Evolutionary conservation across 1,140 invertebrate species (phyloP).

Genomic region (Agraylea sexmaculata): DNA sequence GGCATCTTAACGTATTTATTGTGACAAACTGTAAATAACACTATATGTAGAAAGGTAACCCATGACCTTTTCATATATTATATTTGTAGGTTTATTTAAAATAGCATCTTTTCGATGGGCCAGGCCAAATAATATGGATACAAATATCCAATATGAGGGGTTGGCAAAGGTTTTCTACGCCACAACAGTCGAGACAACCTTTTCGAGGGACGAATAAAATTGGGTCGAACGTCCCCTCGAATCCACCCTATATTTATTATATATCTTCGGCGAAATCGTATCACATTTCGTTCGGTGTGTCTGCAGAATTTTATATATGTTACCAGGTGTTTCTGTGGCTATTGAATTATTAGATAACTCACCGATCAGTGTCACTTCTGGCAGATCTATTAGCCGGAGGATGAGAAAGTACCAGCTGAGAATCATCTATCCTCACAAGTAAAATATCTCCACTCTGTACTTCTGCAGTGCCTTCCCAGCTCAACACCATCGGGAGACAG

Average conservation of each 20-base stretch:
- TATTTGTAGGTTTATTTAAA: too few relatives aligned
- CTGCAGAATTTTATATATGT: background rate
- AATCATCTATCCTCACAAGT: constrained; percentile 54
- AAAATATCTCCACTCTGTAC: constrained; percentile 57
- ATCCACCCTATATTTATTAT: background rate
- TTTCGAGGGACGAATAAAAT: too few relatives aligned
- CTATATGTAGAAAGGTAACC: too few relatives aligned
- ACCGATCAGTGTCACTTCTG: constrained; percentile 24
- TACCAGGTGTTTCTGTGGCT: background rate
- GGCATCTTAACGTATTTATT: too few relatives aligned
- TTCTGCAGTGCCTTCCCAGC: constrained; percentile 49
- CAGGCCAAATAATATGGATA: too few relatives aligned
- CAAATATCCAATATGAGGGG: too few relatives aligned
- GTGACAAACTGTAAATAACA: too few relatives aligned
- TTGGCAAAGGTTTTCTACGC: too few relatives aligned
- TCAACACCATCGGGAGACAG: constrained; percentile 42
- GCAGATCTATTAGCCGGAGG: constrained; percentile 23
- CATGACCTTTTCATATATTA: too few relatives aligned
- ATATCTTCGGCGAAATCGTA: background rate
- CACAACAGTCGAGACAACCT: too few relatives aligned
- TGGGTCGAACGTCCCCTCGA: too few relatives aligned
- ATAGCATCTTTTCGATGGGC: too few relatives aligned
- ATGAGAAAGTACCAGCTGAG: constrained; percentile 34
- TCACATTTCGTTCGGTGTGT: background rate
- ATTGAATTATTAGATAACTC: constrained; percentile 9